Evolutionary conservation across 2,113 vertebrate species (phyloP).

Genomic region (Chaenogobius annularis): DNA sequence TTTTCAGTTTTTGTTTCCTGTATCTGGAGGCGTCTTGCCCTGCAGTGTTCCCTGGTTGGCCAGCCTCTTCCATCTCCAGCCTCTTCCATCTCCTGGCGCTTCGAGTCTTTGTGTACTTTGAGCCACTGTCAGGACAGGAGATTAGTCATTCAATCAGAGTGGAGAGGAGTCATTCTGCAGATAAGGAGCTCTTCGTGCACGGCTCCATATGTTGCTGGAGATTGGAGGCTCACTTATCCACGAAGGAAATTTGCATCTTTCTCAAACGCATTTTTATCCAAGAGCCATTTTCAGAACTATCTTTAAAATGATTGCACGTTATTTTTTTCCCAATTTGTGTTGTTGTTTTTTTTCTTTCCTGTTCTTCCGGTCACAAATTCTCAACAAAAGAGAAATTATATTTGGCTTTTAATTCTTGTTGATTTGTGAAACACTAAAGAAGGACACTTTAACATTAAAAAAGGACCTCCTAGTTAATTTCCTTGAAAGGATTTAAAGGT

Average conservation of each 20-base stretch:
- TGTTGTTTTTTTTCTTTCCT: conserved; percentile 23
- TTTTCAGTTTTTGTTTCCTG: not conserved
- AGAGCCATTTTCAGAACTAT: conserved; percentile 30
- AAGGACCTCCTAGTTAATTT: conserved; percentile 24
- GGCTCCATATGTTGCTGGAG: conserved; percentile 58
- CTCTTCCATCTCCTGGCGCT: conserved; percentile 46
- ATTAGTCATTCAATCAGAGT: conserved; percentile 77
- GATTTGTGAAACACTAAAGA: conserved; percentile 34
- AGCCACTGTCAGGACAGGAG: conserved; percentile 65
- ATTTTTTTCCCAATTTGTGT: conserved; percentile 17
- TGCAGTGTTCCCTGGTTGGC: conserved; percentile 38
- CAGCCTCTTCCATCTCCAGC: conserved; percentile 43
- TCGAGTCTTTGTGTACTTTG: conserved; percentile 58
- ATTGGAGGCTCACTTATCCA: conserved; percentile 63
- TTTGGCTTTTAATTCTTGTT: conserved; percentile 43
- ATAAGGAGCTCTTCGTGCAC: conserved; percentile 68
- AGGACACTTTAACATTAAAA: conserved; percentile 40
- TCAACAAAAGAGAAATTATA: conserved; percentile 37
- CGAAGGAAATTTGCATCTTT: conserved; percentile 63
- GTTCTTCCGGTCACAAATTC: conserved; percentile 21
- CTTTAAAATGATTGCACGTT: conserved; percentile 27
- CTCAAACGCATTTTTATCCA: conserved; percentile 12
- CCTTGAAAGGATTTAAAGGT: not conserved
- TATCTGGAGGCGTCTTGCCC: conserved; percentile 39
- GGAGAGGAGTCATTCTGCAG: conserved; percentile 62